These are phyloP conservation scores for Mico argentatus DNA, from an alignment of 2,797 vertebrate species.

Conservation along the genomic window DNA sequence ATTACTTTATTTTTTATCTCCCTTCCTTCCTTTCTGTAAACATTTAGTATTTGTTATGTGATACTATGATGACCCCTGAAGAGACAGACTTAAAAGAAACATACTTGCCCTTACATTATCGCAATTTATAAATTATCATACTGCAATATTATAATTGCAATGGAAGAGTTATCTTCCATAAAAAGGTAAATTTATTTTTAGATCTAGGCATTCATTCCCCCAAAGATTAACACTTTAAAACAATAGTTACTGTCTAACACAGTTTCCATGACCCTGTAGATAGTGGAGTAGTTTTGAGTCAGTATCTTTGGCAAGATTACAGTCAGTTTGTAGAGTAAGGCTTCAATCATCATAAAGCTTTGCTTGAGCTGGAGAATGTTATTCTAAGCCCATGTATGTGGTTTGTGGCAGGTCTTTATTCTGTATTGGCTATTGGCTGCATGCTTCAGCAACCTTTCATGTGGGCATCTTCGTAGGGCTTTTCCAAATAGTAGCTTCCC, in stretches of 20 bases:
- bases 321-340: not conserved
- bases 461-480: not conserved
- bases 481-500: not conserved
- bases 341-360: not conserved
- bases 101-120: not conserved
- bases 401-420: not conserved
- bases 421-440: not conserved
- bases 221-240: not conserved
- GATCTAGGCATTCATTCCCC: not conserved
- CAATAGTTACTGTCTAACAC: not conserved
- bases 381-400: not conserved
- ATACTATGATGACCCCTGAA: not conserved
- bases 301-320: not conserved
- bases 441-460: not conserved
- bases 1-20: not conserved
- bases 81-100: not conserved
- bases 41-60: not conserved
- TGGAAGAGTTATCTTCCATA: not conserved
- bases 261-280: not conserved
- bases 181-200: not conserved
- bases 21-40: not conserved
- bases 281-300: not conserved
- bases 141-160: not conserved
- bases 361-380: not conserved
- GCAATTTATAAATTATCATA: not conserved